phyloP scores from a whole-genome alignment of 2,797 vertebrate genomes.

The Cryptoprocta ferox region DNA sequence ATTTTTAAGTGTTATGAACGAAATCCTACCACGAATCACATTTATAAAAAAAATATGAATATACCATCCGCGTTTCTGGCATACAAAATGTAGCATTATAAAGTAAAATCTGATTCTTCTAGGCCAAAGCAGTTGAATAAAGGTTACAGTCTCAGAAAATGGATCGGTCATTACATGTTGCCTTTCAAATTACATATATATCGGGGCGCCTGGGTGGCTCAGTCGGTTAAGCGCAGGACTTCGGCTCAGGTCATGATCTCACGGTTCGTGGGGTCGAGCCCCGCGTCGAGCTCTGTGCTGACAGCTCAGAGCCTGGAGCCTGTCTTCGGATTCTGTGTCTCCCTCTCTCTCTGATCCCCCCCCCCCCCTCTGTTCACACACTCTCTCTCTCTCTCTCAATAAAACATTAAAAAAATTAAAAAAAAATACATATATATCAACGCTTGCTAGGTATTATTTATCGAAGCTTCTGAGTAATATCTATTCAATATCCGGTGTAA shows the following conservation, averaged over 20 bases:
- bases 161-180: background rate
- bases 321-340: too few species aligned
- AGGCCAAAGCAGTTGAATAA: background rate
- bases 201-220: too few species aligned
- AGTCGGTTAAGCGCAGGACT: too few species aligned
- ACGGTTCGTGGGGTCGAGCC: too few species aligned
- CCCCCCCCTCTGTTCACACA: too few species aligned
- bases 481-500: background rate
- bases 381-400: too few species aligned
- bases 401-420: too few species aligned
- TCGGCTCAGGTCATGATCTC: too few species aligned
- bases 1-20: constrained; percentile 7
- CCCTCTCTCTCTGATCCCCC: too few species aligned
- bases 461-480: background rate
- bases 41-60: constrained; percentile 37
- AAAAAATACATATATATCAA: accelerated
- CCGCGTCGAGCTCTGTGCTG: too few species aligned
- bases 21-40: background rate
- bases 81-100: background rate
- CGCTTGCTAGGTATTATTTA: background rate
- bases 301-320: too few species aligned
- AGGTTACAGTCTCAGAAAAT: background rate
- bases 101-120: constrained; percentile 15
- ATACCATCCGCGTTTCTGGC: background rate
- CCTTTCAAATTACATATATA: background rate